Evolutionary conservation across 92 coral and sea anemone species (phyloP).

Genomic region (Porites evermanni): DNA sequence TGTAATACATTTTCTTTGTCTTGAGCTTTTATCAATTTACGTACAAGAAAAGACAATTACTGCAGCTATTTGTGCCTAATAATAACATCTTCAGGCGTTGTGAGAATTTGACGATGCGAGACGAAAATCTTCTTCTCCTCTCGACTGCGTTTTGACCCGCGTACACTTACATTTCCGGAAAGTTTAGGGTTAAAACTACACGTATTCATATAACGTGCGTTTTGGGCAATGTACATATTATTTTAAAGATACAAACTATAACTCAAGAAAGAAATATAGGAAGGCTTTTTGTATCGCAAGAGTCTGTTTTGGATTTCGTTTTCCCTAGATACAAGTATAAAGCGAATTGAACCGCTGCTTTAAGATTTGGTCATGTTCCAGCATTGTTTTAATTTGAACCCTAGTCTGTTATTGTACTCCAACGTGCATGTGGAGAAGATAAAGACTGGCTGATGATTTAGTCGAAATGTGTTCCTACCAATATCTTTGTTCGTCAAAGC

Average conservation of each 20-base stretch:
- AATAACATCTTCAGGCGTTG: not conserved
- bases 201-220: not conserved
- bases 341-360: not conserved
- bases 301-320: conserved; percentile 13
- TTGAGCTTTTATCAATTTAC: conserved; percentile 39
- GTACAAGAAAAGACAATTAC: conserved; percentile 37
- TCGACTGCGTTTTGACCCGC: conserved; percentile 29
- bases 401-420: not conserved
- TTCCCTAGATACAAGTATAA: conserved; percentile 40
- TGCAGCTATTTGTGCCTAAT: conserved; percentile 1
- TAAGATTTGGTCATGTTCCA: conserved; percentile 73
- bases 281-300: not conserved
- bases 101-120: conserved; percentile 8
- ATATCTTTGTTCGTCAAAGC: conserved; percentile 26
- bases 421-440: not conserved
- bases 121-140: conserved; percentile 13
- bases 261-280: not conserved
- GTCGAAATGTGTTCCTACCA: conserved; percentile 30
- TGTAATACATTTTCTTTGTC: conserved; percentile 68
- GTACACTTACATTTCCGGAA: conserved; percentile 20
- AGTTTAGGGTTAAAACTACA: not conserved
- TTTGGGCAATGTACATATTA: not conserved
- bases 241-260: conserved; percentile 6
- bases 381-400: conserved; percentile 57
- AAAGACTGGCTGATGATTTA: not conserved